Base-by-base conservation (phyloP, 1,140 invertebrate species). In the Drosophila rufa region DNA sequence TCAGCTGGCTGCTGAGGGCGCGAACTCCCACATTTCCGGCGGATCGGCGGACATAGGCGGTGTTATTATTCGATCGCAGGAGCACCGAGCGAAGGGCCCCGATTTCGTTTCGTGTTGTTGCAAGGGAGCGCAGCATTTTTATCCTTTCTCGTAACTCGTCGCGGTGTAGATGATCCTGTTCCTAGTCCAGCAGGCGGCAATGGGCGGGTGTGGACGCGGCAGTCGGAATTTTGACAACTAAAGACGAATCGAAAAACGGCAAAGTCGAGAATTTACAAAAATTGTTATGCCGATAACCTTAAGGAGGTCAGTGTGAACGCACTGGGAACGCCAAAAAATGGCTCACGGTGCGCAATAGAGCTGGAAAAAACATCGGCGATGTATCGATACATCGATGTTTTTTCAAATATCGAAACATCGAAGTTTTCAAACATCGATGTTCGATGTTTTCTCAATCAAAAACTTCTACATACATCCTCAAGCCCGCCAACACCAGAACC, bases 111-210 rank as follows among this genome's bases (percentile, higher is more conserved):
- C 95, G 95, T 92, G 95, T 92, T 77, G 95, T 92, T 86, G 94
- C 93, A 91, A 94, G 94, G 84, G 95, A 95, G 93, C 95, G 94
- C 93, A 95, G 93, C 94, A 96, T 96, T 92, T 66, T 79, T 70
- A 50, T 89, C 59, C 46, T 80, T 51, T 42, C 11, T 36, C 27
- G 22, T 25, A 57, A 40, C 7, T 69, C 50, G 46, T 42, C 56
- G 42, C 40, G 17, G 33, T 55, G 60, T 67, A 22, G 7, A 47
- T 55, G n/a, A 22, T 45, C 47, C 27, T 69, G 22, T 25, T 47
- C 36, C 25, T 27, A 45, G 19, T 80, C 38, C 42, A 45, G 43
- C 14, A 33, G 61, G 17, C 33, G 61, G 25, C 14, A 15, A 46
- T 45, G n/a, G 19, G 45, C 53, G 64, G 30, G 38, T 19, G 19